phyloP scores from a whole-genome alignment of 2,888 invertebrate genomes.

The Cylloceria caligata region DNA sequence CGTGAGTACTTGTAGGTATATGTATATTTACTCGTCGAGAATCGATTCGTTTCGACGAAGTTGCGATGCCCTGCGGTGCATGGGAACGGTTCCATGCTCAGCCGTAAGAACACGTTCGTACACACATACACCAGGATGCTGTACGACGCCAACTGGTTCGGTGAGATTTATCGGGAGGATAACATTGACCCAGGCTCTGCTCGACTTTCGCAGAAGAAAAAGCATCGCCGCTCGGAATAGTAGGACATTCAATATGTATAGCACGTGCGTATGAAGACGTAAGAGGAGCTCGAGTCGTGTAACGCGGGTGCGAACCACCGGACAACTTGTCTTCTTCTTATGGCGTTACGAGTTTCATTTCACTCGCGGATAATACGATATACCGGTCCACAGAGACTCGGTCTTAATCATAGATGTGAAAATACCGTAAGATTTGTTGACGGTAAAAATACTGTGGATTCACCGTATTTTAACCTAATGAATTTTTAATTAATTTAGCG shows the following conservation, averaged over 20 bases:
- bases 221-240: constrained; percentile 34
- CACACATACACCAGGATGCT: neutral
- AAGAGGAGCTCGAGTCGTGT: constrained; percentile 30
- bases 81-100: constrained; percentile 42
- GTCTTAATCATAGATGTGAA: neutral
- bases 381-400: constrained; percentile 44
- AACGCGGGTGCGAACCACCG: constrained; percentile 35
- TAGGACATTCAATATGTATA: constrained; percentile 18
- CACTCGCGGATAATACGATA: constrained; percentile 38
- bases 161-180: constrained; percentile 54
- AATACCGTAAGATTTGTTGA: too few relatives aligned
- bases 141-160: constrained; percentile 45
- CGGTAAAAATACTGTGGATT: too few relatives aligned
- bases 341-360: constrained; percentile 71
- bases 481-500: too few relatives aligned
- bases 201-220: constrained; percentile 50
- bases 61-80: constrained; percentile 31
- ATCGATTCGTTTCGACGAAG: constrained; percentile 20
- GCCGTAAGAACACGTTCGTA: neutral
- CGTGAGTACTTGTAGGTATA: constrained; percentile 9
- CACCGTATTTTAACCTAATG: too few relatives aligned
- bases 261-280: constrained; percentile 45
- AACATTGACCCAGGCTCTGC: constrained; percentile 75
- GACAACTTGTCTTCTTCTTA: constrained; percentile 65
- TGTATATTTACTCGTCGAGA: constrained; percentile 17